Base-by-base conservation (phyloP, 2,113 vertebrate genomes). In the Notothenia rossii region DNA sequence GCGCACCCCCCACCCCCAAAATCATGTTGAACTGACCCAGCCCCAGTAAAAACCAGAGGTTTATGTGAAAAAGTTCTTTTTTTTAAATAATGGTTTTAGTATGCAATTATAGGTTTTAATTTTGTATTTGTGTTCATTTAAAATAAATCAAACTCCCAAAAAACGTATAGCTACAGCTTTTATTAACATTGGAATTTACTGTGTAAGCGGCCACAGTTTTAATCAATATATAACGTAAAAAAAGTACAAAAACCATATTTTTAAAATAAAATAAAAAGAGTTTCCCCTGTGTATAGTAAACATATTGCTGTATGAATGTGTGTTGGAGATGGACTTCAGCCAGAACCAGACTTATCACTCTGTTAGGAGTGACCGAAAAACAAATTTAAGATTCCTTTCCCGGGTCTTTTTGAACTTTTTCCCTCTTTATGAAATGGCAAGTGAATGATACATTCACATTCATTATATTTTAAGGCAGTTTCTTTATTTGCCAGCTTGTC, bases 271-370 rank as follows among this genome's bases (percentile, higher is more conserved):
- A 2, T 36, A 29, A 54, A 5, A 14, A 0, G 8, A 14, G 2
- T 58, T 69, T 58, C 1, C 10, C 56, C 55, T 2, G 53, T 48
- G 9, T 22, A 45, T 20, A 43, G 6, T 64, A 10, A 29, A 29
- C 58, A 33, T 68, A 50, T 68, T 9, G n/a, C 1, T 63, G 45
- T 40, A 48, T 3, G 10, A 20, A 15, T 79, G 29, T 72, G 25
- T 77, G 56, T 59, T 12, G 22, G 46, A 81, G 22, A 17, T 81
- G 84, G 84, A 58, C 3, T 54, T 70, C 15, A 71, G 86, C 79
- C 68, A 86, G 56, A 63, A 50, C 0, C 3, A 58, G 25, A 67
- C 33, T 79, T 90, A 88, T 90, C 88, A 82, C 78, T 8, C 58
- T 54, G 22, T 72, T 11, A 61, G 53, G 54, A 55, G 67, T 29